Percentiles rank a stretch among this genome's conserved stretches.
These are phyloP conservation scores for Elmis aenea DNA, from an alignment of 2,888 invertebrate species.

Conservation along the genomic window DNA sequence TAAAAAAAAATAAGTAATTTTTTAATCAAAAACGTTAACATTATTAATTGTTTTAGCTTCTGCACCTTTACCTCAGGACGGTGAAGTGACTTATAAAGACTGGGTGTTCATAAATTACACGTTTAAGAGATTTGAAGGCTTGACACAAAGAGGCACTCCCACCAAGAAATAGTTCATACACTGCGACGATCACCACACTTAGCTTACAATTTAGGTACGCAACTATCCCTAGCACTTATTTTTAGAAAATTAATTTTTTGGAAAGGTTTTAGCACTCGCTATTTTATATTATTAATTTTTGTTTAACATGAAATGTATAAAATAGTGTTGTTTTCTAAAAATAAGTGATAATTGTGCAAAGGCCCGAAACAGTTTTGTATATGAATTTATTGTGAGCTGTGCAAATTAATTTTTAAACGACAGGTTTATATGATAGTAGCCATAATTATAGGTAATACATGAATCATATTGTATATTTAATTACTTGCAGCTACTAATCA, in stretches of 20 bases:
- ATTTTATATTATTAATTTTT: no score
- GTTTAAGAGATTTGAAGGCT: slow-evolving; percentile 97
- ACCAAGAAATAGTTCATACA: slow-evolving; percentile 63
- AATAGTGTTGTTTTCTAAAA: slow-evolving; percentile 39
- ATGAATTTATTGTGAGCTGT: slow-evolving; percentile 16
- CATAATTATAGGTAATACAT: no score
- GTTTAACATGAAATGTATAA: no score
- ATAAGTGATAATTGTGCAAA: slow-evolving; percentile 35
- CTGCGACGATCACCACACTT: slow-evolving; percentile 4
- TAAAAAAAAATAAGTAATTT: slow-evolving; percentile 2
- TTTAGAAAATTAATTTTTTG: slow-evolving; percentile 33
- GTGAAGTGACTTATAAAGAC: slow-evolving; percentile 91
- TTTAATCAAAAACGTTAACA: slow-evolving; percentile 14
- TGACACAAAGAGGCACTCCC: slow-evolving; percentile 84
- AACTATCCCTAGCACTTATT: slow-evolving; percentile 27
- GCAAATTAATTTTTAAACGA: slow-evolving; percentile 2
- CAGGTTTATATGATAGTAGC: no score
- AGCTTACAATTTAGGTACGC: slow-evolving; percentile 17
- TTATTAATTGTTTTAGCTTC: slow-evolving; percentile 66
- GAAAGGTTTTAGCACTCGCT: no score
- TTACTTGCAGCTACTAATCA: no score
- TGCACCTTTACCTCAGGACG: slow-evolving; percentile 83
- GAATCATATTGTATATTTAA: no score
- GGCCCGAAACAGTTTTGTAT: slow-evolving; percentile 19
- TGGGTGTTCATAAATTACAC: slow-evolving; percentile 99